phyloP scores from a whole-genome alignment of 2,113 vertebrate genomes.

The Tamias sibiricus region DNA sequence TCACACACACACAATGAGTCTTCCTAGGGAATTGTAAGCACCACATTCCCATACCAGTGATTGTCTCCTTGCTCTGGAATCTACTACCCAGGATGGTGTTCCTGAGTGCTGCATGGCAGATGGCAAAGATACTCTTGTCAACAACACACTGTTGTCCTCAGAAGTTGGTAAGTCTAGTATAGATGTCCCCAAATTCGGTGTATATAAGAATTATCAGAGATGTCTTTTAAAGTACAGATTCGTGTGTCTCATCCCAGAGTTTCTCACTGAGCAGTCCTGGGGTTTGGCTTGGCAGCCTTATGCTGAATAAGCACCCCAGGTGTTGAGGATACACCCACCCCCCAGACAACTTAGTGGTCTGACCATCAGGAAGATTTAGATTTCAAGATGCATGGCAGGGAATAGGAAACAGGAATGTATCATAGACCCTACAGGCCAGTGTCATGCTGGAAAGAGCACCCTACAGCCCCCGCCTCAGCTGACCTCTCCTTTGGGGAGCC shows the following conservation, averaged over 20 bases:
- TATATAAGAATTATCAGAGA: not conserved
- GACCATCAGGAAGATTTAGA: not conserved
- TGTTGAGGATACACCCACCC: not conserved
- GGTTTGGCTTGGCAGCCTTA: fast-evolving
- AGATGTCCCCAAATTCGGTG: not conserved
- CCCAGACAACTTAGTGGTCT: not conserved
- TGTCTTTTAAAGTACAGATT: not conserved
- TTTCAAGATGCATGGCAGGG: not conserved
- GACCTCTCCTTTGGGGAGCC: not conserved
- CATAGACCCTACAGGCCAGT: not conserved
- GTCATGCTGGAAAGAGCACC: fast-evolving
- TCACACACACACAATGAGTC: too few species aligned
- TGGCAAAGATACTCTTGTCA: not conserved
- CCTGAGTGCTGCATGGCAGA: not conserved
- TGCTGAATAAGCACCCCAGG: not conserved
- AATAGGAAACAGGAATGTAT: not conserved
- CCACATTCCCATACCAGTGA: not conserved
- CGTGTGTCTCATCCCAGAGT: not conserved
- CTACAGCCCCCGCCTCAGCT: fast-evolving
- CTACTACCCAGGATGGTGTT: not conserved
- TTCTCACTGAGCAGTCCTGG: not conserved
- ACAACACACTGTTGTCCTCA: not conserved
- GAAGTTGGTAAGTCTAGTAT: not conserved
- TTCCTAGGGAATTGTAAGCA: not conserved
- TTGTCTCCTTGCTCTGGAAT: not conserved